Evolutionary conservation across 1,140 invertebrate species (phyloP).

Genomic region (Diorhabda sublineata): DNA sequence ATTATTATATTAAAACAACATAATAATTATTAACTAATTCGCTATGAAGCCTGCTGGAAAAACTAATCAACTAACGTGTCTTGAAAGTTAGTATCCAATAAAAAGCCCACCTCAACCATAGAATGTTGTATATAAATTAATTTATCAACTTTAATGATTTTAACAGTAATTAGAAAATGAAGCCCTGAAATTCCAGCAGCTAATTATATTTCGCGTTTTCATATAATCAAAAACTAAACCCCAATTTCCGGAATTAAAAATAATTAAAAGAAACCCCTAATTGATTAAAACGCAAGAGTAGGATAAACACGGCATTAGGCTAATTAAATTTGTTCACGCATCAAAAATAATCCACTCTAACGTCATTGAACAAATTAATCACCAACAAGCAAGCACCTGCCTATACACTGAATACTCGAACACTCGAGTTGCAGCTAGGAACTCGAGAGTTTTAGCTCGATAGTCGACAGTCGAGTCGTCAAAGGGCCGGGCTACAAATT

Average conservation of each 20-base stretch:
- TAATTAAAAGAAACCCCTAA: conserved; percentile 2
- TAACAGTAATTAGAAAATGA: not conserved
- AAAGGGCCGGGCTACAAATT: conserved; percentile 1
- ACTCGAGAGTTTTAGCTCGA: not conserved
- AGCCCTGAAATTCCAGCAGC: not conserved
- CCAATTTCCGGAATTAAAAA: conserved; percentile 2
- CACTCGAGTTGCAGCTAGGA: not conserved
- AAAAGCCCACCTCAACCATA: no score
- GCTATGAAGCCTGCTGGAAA: no score
- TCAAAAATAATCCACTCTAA: not conserved
- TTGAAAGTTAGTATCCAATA: no score
- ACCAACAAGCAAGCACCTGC: conserved; percentile 1
- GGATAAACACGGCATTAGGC: conserved; percentile 1
- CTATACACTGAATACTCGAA: not conserved
- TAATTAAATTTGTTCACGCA: conserved; percentile 2
- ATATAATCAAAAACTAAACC: not conserved
- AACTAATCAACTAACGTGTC: no score
- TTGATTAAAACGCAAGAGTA: conserved; percentile 2
- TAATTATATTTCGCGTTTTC: not conserved
- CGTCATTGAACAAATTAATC: conserved; percentile 2
- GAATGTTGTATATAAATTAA: no score
- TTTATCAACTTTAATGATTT: no score
- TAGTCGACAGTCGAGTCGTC: not conserved
- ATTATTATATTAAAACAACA: no score
- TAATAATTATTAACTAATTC: no score